A percentile compares a stretch with the other conserved stretches of the same genome.
Conservation (phyloP, 2,113 vertebrate species). For the Carettochelys insculpta region DNA sequence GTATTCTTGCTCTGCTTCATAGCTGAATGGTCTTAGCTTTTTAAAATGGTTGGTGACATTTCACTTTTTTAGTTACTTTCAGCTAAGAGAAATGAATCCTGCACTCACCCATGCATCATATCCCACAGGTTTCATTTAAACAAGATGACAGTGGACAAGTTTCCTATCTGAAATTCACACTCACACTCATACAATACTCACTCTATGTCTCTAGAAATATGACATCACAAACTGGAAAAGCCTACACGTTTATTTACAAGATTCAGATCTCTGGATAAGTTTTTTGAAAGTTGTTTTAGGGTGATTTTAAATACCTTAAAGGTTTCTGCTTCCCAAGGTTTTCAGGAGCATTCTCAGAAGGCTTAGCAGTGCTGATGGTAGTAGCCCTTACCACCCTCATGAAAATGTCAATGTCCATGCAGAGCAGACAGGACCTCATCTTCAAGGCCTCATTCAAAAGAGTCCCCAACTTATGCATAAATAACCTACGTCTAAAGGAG, state of each 20-base stretch:
- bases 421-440: not conserved
- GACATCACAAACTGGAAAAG: not conserved
- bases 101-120: not conserved
- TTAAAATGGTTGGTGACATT: not conserved
- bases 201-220: not conserved
- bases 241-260: not conserved
- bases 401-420: fast-evolving
- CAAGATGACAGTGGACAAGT: not conserved
- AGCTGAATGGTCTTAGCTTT: not conserved
- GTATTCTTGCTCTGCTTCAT: not conserved
- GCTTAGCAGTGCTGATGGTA: not conserved
- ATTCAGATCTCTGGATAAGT: not conserved
- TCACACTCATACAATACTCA: not conserved
- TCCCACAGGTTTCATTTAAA: not conserved
- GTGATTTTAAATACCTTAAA: not conserved
- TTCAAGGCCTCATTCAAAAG: not conserved
- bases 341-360: not conserved
- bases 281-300: not conserved
- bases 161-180: not conserved
- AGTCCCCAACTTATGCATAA: not conserved
- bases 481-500: not conserved
- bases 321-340: not conserved
- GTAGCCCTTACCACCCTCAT: not conserved
- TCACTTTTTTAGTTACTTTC: not conserved
- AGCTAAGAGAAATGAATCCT: not conserved